Evolutionary conservation across 2,113 vertebrate genomes (phyloP).

Genomic region (Carassius auratus): DNA sequence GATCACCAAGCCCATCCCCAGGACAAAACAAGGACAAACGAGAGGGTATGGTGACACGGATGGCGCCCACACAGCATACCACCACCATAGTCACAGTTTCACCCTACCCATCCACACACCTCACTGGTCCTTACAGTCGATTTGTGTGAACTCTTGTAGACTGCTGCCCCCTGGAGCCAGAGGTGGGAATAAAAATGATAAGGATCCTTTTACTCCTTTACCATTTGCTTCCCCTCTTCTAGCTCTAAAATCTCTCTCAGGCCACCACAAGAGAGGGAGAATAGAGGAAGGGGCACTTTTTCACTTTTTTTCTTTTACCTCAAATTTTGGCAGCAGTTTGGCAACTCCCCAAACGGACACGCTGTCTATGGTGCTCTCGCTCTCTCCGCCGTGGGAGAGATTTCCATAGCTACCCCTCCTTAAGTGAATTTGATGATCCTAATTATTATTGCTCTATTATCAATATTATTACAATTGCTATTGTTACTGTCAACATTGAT

Average conservation of each 20-base stretch:
- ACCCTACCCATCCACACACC: constrained; percentile 94
- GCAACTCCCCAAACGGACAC: constrained; percentile 66
- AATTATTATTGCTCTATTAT: constrained; percentile 82
- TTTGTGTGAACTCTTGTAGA: constrained; percentile 82
- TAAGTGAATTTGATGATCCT: constrained; percentile 81
- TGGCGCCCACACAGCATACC: constrained; percentile 85
- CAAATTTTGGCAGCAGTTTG: constrained; percentile 81
- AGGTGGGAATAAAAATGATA: constrained; percentile 30
- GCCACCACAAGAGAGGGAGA: constrained; percentile 52
- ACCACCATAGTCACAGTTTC: constrained; percentile 90
- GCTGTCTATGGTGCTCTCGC: constrained; percentile 82
- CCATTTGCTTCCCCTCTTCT: constrained; percentile 36
- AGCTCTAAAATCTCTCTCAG: constrained; percentile 25
- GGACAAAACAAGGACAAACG: constrained; percentile 77
- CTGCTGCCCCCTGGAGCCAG: constrained; percentile 51
- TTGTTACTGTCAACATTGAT: constrained; percentile 83
- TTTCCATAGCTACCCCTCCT: constrained; percentile 78
- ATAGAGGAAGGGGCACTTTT: constrained; percentile 57
- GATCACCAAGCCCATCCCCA: constrained; percentile 78
- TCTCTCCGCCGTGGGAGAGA: constrained; percentile 74
- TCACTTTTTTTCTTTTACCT: constrained; percentile 81
- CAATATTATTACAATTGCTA: constrained; percentile 81
- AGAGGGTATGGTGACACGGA: constrained; percentile 81
- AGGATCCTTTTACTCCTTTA: constrained; percentile 3
- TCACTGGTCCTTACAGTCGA: constrained; percentile 97